A percentile compares a stretch with the other conserved stretches of the same genome.
Conservation (phyloP, 1,140 invertebrate genomes). For the Brachionus sp. region DNA sequence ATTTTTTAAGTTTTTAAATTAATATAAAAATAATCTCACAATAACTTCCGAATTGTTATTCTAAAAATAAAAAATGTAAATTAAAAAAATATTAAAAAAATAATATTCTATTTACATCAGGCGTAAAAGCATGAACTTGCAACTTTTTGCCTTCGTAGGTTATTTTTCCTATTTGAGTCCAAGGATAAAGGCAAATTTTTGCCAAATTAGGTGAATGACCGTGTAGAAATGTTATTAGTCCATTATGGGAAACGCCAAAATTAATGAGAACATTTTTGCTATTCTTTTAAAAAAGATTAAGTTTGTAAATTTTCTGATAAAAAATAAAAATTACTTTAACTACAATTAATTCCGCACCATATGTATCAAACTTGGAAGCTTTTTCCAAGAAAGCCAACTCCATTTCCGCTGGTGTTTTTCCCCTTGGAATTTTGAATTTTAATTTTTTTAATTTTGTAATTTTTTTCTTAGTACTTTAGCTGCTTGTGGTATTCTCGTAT, state of each 20-base stretch:
- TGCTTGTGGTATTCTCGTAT: constrained; percentile 36
- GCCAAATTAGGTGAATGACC: constrained; percentile 22
- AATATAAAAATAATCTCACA: not conserved
- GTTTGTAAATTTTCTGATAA: not conserved
- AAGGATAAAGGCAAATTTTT: constrained; percentile 34
- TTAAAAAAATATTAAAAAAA: not conserved
- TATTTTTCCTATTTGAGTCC: constrained; percentile 43
- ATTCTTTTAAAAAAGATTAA: not conserved
- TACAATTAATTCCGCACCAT: constrained; percentile 31
- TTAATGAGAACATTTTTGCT: constrained; percentile 39
- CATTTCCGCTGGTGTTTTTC: constrained; percentile 41
- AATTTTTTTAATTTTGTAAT: not conserved
- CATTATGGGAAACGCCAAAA: constrained; percentile 41
- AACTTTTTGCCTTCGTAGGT: constrained; percentile 16
- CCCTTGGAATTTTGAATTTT: not conserved
- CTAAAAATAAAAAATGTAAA: not conserved
- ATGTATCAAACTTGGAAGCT: constrained; percentile 36
- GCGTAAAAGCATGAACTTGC: not conserved
- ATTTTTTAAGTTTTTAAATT: not conserved
- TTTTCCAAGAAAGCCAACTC: constrained; percentile 37
- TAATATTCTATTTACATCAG: not conserved
- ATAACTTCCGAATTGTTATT: constrained; percentile 20
- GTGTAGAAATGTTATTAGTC: constrained; percentile 37
- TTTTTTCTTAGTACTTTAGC: not conserved
- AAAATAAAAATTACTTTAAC: not conserved